These are phyloP conservation scores for Pandion haliaetus DNA, from an alignment of 2,113 vertebrate genomes.

Conservation along the genomic window DNA sequence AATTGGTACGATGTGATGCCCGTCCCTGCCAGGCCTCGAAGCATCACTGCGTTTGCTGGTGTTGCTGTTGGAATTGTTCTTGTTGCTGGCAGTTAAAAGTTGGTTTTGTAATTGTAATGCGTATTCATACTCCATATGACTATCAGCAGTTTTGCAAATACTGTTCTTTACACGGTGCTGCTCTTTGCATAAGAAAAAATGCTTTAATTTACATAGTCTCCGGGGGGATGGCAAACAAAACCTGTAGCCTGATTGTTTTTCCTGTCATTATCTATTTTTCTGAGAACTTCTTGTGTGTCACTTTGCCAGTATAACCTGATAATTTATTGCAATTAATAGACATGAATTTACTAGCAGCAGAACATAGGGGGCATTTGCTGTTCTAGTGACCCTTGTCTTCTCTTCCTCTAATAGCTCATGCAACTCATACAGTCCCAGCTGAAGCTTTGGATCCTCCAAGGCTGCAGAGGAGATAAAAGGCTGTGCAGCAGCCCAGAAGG, in stretches of 20 bases:
- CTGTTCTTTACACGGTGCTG: not conserved
- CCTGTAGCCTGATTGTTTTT: constrained; percentile 33
- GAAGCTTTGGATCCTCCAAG: not conserved
- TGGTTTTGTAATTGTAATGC: not conserved
- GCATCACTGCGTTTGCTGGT: not conserved
- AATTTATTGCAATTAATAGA: constrained; percentile 15
- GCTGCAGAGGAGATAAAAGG: not conserved
- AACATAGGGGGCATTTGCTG: constrained; percentile 1
- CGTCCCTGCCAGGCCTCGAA: not conserved
- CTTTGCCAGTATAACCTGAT: not conserved
- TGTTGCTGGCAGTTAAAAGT: not conserved
- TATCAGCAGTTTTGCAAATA: constrained; percentile 26
- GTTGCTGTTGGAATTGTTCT: not conserved
- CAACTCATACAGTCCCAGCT: not conserved
- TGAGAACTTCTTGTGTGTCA: not conserved
- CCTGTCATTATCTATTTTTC: constrained; percentile 17
- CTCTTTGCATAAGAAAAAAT: constrained; percentile 38
- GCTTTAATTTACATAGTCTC: constrained; percentile 4
- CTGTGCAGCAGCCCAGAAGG: not conserved
- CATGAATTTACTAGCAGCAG: not conserved
- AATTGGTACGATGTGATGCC: accelerated
- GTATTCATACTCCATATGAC: not conserved
- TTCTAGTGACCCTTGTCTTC: not conserved
- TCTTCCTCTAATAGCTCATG: not conserved
- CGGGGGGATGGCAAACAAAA: not conserved